Evolutionary conservation across 2,888 invertebrate genomes (phyloP).

Genomic region (Hermodice carunculata): DNA sequence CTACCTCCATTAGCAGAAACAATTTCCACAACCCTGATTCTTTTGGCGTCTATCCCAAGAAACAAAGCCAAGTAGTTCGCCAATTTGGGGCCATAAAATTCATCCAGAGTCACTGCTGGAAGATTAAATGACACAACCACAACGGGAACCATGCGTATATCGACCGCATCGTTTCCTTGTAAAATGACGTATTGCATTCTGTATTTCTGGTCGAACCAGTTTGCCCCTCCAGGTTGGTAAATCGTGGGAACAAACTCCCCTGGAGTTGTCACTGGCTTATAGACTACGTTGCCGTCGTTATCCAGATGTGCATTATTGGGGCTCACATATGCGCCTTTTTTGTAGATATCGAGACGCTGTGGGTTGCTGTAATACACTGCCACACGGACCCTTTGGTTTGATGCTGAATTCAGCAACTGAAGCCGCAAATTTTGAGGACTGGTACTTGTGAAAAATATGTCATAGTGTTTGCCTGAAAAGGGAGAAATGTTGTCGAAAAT

Average conservation of each 20-base stretch:
- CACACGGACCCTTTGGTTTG: slow-evolving; percentile 47
- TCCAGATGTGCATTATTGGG: too few relatives aligned
- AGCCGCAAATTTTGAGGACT: slow-evolving; percentile 55
- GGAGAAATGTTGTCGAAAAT: too few relatives aligned
- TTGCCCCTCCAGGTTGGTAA: too few relatives aligned
- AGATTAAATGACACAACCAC: slow-evolving; percentile 34
- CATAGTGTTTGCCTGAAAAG: slow-evolving; percentile 51
- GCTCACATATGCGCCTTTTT: neutral
- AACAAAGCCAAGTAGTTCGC: slow-evolving; percentile 56
- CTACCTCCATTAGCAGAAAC: slow-evolving; percentile 45
- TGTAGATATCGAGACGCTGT: slow-evolving; percentile 47
- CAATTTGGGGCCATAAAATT: slow-evolving; percentile 60
- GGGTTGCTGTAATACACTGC: slow-evolving; percentile 52
- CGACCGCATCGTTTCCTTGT: too few relatives aligned
- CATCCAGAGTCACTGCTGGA: slow-evolving; percentile 51
- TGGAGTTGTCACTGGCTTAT: too few relatives aligned
- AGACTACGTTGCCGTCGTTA: too few relatives aligned
- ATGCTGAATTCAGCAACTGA: slow-evolving; percentile 49
- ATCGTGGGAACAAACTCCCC: too few relatives aligned
- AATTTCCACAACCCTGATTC: slow-evolving; percentile 45
- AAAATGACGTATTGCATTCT: too few relatives aligned
- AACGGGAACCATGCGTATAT: too few relatives aligned
- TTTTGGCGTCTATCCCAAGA: slow-evolving; percentile 49
- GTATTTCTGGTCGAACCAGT: too few relatives aligned
- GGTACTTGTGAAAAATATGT: slow-evolving; percentile 55